Conservation (phyloP, 1,140 invertebrate species). For the Aphidius ervi region DNA sequence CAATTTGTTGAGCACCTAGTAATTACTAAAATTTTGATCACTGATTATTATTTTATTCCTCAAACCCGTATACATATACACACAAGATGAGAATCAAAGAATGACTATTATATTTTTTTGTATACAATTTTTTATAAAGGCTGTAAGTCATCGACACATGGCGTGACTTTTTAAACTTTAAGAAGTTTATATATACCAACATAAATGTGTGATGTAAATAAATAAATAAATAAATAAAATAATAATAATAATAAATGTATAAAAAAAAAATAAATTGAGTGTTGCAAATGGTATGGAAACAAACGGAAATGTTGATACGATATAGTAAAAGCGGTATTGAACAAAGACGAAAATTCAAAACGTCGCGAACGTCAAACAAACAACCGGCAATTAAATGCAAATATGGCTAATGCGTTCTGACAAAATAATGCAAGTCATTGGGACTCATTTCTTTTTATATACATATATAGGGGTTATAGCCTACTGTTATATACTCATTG, state of each 20-base stretch:
- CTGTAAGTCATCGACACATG: slow-evolving; percentile 17
- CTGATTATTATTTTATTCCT: too few relatives aligned
- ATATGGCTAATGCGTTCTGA: slow-evolving; percentile 51
- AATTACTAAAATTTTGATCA: too few relatives aligned
- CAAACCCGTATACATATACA: slow-evolving; percentile 1
- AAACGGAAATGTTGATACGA: too few relatives aligned
- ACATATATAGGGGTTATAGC: background rate
- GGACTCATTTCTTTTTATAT: slow-evolving; percentile 38
- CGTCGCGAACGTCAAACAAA: slow-evolving; percentile 50
- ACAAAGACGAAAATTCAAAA: too few relatives aligned
- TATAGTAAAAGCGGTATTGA: slow-evolving; percentile 15
- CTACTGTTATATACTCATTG: slow-evolving; percentile 4
- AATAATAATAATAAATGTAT: slow-evolving; percentile 5
- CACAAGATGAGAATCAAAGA: too few relatives aligned
- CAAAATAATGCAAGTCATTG: slow-evolving; percentile 46
- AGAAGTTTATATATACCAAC: slow-evolving; percentile 9
- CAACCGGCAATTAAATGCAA: slow-evolving; percentile 53
- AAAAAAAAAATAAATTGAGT: background rate
- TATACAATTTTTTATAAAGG: background rate
- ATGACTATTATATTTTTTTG: background rate
- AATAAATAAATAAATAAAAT: slow-evolving; percentile 2
- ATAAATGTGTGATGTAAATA: slow-evolving; percentile 2
- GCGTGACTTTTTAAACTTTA: slow-evolving; percentile 12
- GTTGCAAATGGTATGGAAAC: too few relatives aligned
- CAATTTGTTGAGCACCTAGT: too few relatives aligned